Percentiles rank a stretch among this genome's conserved stretches.
Evolutionary conservation across 2,113 vertebrate species (phyloP).

Genomic region (Pitta sordida): DNA sequence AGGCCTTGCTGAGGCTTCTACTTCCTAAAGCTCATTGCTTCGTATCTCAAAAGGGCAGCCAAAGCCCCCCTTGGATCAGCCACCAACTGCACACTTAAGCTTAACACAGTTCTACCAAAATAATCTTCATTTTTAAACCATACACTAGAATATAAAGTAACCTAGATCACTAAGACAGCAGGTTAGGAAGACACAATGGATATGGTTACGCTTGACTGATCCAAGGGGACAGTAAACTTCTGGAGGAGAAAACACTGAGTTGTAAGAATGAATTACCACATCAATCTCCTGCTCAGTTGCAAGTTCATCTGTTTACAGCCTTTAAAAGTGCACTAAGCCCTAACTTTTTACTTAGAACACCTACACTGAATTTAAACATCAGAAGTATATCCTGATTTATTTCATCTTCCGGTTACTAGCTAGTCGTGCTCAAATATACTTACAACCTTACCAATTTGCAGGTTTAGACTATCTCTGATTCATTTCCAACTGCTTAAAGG

Average conservation of each 20-base stretch:
- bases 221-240: neutral
- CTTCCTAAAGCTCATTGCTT: neutral
- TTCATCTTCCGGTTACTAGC: neutral
- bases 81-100: rapidly evolving
- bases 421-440: neutral
- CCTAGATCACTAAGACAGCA: neutral
- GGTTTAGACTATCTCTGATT: neutral
- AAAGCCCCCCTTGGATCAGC: neutral
- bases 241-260: neutral
- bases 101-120: neutral
- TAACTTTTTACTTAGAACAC: neutral
- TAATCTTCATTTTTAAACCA: neutral
- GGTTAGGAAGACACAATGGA: neutral
- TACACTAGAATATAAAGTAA: neutral
- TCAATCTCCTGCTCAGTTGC: neutral
- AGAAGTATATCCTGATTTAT: neutral
- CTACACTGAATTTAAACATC: neutral
- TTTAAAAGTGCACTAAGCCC: neutral
- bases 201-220: neutral
- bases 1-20: neutral
- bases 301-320: neutral
- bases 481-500: neutral
- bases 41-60: neutral
- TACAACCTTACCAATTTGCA: neutral
- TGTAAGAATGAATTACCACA: neutral